phyloP scores from a whole-genome alignment of 1,140 invertebrate species.

The Drosophila murphyi region DNA sequence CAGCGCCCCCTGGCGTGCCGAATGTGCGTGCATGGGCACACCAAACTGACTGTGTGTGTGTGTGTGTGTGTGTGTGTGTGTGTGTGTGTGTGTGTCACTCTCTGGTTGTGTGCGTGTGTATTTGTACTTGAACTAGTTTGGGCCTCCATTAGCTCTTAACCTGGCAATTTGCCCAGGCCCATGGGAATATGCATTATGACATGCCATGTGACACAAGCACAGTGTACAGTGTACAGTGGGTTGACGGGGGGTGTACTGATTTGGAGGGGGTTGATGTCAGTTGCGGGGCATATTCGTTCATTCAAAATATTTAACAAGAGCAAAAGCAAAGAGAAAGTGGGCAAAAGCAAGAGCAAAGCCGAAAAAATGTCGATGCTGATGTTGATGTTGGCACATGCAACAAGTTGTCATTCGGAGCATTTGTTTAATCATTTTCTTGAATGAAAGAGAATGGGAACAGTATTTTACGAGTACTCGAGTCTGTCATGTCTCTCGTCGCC shows the following conservation, averaged over 20 bases:
- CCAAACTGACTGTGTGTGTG: slow-evolving; percentile 18
- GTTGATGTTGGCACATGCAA: slow-evolving; percentile 18
- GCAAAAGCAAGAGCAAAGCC: not conserved
- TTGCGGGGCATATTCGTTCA: slow-evolving; percentile 2
- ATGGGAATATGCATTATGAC: slow-evolving; percentile 40
- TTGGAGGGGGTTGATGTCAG: not conserved
- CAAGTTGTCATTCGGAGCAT: slow-evolving; percentile 41
- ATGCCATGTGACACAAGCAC: not conserved
- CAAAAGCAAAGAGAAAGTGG: slow-evolving; percentile 2
- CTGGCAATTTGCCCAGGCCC: slow-evolving; percentile 64
- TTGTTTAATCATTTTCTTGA: slow-evolving; percentile 3
- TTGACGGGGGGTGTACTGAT: not conserved
- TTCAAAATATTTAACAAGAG: slow-evolving; percentile 20
- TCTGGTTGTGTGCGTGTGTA: slow-evolving; percentile 22
- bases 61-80: slow-evolving; percentile 8
- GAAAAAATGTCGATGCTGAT: not conserved
- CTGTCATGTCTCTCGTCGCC: not conserved
- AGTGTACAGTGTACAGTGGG: not conserved
- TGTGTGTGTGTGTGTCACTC: slow-evolving; percentile 24
- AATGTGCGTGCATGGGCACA: slow-evolving; percentile 26
- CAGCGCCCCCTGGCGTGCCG: slow-evolving; percentile 46
- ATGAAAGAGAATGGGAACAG: slow-evolving; percentile 4
- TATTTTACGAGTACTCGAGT: not conserved
- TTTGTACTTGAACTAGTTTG: slow-evolving; percentile 75
- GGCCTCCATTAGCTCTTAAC: slow-evolving; percentile 53